Conservation (phyloP, 2,113 vertebrate species). For the Aramus guarauna region DNA sequence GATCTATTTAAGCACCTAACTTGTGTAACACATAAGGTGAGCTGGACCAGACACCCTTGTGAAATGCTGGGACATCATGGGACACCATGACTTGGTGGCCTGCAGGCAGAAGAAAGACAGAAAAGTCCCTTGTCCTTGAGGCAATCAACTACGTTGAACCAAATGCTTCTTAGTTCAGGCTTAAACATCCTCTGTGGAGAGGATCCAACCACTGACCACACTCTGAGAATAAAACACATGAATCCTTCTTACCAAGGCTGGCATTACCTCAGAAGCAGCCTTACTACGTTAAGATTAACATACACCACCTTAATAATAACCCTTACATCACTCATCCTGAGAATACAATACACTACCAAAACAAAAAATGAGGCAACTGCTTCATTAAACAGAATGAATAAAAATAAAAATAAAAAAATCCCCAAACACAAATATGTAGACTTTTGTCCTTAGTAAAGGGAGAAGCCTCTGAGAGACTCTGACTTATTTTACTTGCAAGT, state of each 20-base stretch:
- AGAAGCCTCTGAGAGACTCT: not conserved
- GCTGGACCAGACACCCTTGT: not conserved
- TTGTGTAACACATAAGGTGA: not conserved
- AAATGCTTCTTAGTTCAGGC: not conserved
- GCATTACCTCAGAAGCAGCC: not conserved
- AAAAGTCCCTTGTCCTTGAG: not conserved
- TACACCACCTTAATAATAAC: not conserved
- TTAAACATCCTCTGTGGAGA: not conserved
- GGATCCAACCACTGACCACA: not conserved
- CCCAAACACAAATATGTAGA: not conserved
- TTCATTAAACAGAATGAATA: not conserved
- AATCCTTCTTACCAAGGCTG: not conserved
- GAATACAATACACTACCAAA: not conserved
- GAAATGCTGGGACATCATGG: not conserved
- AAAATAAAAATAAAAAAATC: not conserved
- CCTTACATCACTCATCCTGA: not conserved
- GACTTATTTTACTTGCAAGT: not conserved
- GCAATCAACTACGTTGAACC: not conserved
- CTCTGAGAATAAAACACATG: not conserved
- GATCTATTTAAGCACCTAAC: not conserved
- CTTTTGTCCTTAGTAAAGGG: not conserved
- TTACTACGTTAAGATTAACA: not conserved
- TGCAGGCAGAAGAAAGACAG: not conserved
- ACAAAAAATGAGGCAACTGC: not conserved
- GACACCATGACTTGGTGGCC: not conserved